Evolutionary conservation across 2,888 invertebrate species (phyloP), one percentile per base, ranked within the genome.

Genomic region (Acleris sparsana): DNA sequence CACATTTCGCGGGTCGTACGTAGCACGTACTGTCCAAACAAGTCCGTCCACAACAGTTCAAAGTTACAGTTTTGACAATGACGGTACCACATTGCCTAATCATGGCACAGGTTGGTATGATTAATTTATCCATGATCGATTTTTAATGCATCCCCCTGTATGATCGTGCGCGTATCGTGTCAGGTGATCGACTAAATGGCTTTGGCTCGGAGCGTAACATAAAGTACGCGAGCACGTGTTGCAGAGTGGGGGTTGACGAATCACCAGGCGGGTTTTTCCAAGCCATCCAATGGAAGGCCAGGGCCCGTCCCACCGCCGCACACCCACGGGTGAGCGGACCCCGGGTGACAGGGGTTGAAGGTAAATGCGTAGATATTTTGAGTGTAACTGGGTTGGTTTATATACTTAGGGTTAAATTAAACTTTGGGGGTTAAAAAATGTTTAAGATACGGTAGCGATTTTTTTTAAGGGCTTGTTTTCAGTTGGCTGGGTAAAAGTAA

Each of bases 161-260:
- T 79, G 87, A 80, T 87, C 89, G 87, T 82, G 79, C 87, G 82
- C 89, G 88, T 87, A 82, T 86, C 82, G 87, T 85, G 88, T 83
- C 89, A 84, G 84, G 83, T 85, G 81, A 84, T 84, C 86, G 87
- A 92, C 92, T 92, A 89, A 92, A 88, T 87, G 33, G 84, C 83
- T 83, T 82, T 78, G 84, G 82, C 82, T 85, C 85, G 83, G 88
- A 84, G 84, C 87, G 84, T 77, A 87, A 87, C 87, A 89, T 92
- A 92, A 90, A 90, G 87, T 77, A 77, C 75, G 78, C 69, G 73
- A 78, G 79, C 88, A 88, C 84, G 85, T 87, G 86, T 82, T 87
- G 80, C 87, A 86, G 87, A 86, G 82, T 39, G 74, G 73, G 75
- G 74, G 75, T 75, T 80, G 79, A 79, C 86, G 86, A 86, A 86